Conservation (phyloP, 1,140 invertebrate species). For the Streblospio benedicti region DNA sequence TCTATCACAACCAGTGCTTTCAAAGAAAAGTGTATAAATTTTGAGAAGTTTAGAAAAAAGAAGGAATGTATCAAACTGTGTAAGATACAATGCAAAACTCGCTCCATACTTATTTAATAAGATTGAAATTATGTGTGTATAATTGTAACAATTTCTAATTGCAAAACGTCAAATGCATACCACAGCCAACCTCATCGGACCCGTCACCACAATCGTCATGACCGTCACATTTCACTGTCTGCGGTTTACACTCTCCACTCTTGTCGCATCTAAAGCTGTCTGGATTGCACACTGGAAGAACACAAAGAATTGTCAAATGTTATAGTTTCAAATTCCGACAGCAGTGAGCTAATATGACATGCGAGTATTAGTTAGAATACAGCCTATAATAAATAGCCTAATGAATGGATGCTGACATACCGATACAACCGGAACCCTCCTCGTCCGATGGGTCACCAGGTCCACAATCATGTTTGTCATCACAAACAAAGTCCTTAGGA, state of each 20-base stretch:
- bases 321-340: not conserved
- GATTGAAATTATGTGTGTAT: too few relatives aligned
- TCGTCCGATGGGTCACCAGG: slow-evolving; percentile 25
- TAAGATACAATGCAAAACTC: too few relatives aligned
- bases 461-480: slow-evolving; percentile 25
- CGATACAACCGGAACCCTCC: not conserved
- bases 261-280: slow-evolving; percentile 10
- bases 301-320: too few relatives aligned
- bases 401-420: not conserved
- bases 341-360: not conserved
- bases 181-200: slow-evolving; percentile 17
- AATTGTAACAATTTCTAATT: too few relatives aligned
- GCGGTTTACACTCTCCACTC: slow-evolving; percentile 8
- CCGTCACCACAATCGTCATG: slow-evolving; percentile 17
- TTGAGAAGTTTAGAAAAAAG: too few relatives aligned
- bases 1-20: too few relatives aligned
- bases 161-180: too few relatives aligned
- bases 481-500: slow-evolving; percentile 21
- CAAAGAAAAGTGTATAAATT: too few relatives aligned
- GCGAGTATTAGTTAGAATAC: not conserved
- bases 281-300: not conserved
- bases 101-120: too few relatives aligned
- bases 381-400: not conserved
- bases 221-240: slow-evolving; percentile 11
- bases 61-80: too few relatives aligned